Percentiles rank a stretch among this genome's conserved stretches.
phyloP scores from a whole-genome alignment of 2,797 vertebrate genomes.

The Todus mexicanus region DNA sequence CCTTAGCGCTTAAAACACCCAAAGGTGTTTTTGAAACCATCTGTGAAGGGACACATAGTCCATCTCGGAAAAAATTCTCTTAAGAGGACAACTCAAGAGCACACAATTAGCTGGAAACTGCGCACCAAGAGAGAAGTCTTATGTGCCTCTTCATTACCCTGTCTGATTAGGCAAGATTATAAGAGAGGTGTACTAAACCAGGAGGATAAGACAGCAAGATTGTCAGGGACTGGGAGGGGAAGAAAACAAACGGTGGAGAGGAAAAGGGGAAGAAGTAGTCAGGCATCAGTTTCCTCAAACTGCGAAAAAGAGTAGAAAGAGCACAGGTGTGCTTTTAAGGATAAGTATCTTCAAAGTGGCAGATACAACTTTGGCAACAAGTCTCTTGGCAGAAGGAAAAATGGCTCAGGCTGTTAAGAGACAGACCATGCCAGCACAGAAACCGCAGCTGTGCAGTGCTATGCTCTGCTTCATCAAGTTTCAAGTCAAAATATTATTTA shows the following conservation, averaged over 20 bases:
- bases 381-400: not conserved
- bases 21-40: not conserved
- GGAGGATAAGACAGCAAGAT: not conserved
- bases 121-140: not conserved
- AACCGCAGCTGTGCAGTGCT: not conserved
- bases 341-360: not conserved
- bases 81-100: not conserved
- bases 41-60: not conserved
- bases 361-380: not conserved
- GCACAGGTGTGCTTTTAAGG: not conserved
- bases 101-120: not conserved
- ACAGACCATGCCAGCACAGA: not conserved
- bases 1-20: not conserved
- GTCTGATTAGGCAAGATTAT: not conserved
- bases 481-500: not conserved
- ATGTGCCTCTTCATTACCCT: slow-evolving; percentile 11
- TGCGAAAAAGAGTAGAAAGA: not conserved
- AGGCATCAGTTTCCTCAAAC: not conserved
- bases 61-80: not conserved
- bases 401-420: not conserved
- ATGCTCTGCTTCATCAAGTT: not conserved
- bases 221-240: not conserved
- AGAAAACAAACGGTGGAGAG: not conserved
- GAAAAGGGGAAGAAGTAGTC: not conserved
- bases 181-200: not conserved